A percentile compares a stretch with the other conserved stretches of the same genome.
phyloP scores from a whole-genome alignment of 2,888 invertebrate genomes.

The Pristionchus exspectatus region DNA sequence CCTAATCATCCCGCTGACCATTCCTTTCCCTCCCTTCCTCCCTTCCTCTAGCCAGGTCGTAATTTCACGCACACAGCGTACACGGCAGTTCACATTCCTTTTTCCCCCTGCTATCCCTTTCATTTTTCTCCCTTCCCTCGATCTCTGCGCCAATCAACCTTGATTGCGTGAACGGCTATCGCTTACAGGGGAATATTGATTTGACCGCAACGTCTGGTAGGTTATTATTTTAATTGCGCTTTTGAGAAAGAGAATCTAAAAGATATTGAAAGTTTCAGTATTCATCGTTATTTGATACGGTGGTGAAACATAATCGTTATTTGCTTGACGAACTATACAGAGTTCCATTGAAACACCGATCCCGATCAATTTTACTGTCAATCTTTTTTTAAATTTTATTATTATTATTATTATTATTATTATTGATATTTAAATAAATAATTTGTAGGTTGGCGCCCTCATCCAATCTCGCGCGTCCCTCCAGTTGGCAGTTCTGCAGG shows the following conservation, averaged over 20 bases:
- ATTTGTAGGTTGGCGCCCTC: conserved; percentile 17
- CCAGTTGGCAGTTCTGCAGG: conserved; percentile 49
- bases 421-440: too few species aligned
- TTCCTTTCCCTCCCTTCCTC: background rate
- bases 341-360: background rate
- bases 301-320: background rate
- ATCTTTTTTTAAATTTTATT: too few species aligned
- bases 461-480: conserved; percentile 41
- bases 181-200: background rate
- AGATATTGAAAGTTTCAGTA: too few species aligned
- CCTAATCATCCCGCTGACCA: conserved; percentile 33
- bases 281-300: too few species aligned
- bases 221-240: too few species aligned
- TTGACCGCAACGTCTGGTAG: background rate
- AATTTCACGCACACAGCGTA: background rate
- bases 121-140: background rate
- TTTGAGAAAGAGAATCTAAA: too few species aligned
- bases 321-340: background rate
- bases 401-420: too few species aligned
- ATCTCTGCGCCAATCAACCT: background rate
- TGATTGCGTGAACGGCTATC: conserved; percentile 1
- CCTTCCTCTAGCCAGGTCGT: conserved; percentile 5
- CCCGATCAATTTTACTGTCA: background rate
- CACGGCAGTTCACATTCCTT: background rate
- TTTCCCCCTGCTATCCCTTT: background rate